Conservation (phyloP, 2,113 vertebrate species). For the Ochotona princeps region DNA sequence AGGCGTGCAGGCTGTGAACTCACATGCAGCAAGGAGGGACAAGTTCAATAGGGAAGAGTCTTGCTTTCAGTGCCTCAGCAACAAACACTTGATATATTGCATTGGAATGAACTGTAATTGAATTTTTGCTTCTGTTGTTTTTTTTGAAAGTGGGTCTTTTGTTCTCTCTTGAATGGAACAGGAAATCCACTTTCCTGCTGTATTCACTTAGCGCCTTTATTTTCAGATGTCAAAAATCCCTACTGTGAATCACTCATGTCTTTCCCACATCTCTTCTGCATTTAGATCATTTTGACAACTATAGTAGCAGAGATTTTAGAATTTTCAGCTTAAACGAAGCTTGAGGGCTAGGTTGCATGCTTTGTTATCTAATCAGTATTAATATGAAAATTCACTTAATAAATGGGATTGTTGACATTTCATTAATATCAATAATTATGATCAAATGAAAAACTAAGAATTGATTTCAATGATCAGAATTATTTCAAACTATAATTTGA, state of each 20-base stretch:
- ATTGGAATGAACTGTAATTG: neutral
- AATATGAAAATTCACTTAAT: neutral
- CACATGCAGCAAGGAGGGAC: neutral
- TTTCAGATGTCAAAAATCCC: neutral
- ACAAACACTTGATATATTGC: neutral
- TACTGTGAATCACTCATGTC: neutral
- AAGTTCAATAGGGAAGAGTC: neutral
- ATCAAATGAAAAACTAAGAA: conserved; percentile 4
- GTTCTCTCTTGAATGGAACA: neutral
- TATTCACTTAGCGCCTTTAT: neutral
- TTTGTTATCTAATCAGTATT: neutral
- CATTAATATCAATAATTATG: neutral
- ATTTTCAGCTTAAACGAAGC: neutral
- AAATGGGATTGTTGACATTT: neutral
- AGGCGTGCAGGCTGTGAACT: neutral
- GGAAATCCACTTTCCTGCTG: neutral
- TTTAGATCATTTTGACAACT: conserved; percentile 33
- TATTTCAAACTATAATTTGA: neutral
- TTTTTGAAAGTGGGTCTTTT: neutral
- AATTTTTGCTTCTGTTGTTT: neutral
- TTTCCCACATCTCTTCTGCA: neutral
- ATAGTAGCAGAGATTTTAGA: neutral
- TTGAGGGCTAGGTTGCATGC: neutral
- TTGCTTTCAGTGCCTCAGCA: neutral
- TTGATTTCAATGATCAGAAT: conserved; percentile 20